These are phyloP conservation scores for Geotrypetes seraphini DNA, from an alignment of 2,797 vertebrate species.

Conservation along the genomic window DNA sequence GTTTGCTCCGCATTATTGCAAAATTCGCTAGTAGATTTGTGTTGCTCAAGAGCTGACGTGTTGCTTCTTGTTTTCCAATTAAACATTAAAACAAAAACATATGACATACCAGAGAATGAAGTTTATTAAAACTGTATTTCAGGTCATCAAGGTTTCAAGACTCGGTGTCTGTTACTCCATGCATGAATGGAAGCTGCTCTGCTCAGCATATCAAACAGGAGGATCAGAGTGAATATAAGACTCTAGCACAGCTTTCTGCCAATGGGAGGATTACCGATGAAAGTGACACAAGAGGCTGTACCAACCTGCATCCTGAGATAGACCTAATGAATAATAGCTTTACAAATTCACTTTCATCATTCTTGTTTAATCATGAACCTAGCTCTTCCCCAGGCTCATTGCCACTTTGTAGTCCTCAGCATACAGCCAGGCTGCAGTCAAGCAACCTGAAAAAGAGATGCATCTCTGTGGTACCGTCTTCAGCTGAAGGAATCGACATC, in stretches of 20 bases:
- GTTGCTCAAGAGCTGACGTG: neutral
- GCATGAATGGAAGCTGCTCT: conserved; percentile 54
- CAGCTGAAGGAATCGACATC: conserved; percentile 65
- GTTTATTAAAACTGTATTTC: conserved; percentile 38
- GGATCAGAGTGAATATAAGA: conserved; percentile 64
- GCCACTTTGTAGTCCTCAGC: conserved; percentile 67
- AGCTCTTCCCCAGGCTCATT: conserved; percentile 73
- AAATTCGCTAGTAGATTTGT: neutral
- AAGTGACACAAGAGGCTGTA: conserved; percentile 44
- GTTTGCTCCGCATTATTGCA: conserved; percentile 9
- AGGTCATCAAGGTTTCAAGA: conserved; percentile 70
- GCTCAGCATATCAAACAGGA: conserved; percentile 86
- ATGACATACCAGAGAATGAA: conserved; percentile 3
- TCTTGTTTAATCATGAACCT: conserved; percentile 84
- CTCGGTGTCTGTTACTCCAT: conserved; percentile 41
- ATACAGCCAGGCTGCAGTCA: conserved; percentile 66
- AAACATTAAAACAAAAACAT: conserved; percentile 15
- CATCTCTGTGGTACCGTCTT: conserved; percentile 60
- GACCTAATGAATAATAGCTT: conserved; percentile 56
- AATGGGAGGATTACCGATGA: conserved; percentile 46
- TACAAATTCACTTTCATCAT: conserved; percentile 65
- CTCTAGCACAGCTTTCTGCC: conserved; percentile 43
- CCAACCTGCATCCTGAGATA: conserved; percentile 63
- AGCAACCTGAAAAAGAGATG: conserved; percentile 78
- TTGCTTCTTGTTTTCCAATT: conserved; percentile 4